These are phyloP conservation scores for Margarornis squamiger DNA, from an alignment of 2,797 vertebrate genomes.

Conservation along the genomic window DNA sequence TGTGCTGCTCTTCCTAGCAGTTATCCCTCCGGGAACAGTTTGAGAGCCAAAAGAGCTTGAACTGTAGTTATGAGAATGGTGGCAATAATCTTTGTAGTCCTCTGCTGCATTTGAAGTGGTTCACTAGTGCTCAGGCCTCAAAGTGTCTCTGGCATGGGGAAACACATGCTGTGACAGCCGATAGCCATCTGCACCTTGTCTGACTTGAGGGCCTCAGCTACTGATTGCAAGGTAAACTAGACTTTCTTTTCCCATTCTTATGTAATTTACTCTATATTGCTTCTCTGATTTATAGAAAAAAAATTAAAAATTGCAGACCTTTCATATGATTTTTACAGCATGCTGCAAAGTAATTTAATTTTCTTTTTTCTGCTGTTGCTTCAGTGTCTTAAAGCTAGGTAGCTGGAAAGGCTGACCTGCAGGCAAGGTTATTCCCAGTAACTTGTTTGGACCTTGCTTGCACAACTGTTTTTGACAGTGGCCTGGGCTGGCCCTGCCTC, in stretches of 20 bases:
- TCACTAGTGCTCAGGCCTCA: not conserved
- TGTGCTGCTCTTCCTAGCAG: not conserved
- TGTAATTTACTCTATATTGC: not conserved
- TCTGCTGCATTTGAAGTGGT: not conserved
- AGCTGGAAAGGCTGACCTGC: not conserved
- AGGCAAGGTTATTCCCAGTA: not conserved
- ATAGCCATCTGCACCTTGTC: not conserved
- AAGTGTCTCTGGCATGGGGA: accelerated
- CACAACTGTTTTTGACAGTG: not conserved
- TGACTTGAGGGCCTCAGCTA: not conserved
- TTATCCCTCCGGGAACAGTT: not conserved
- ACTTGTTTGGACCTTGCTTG: not conserved
- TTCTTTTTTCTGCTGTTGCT: not conserved
- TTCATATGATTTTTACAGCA: not conserved
- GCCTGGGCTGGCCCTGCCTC: not conserved
- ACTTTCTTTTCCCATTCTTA: not conserved
- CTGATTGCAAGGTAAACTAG: not conserved
- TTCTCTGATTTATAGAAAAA: not conserved
- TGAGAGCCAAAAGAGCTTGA: not conserved
- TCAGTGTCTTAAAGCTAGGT: not conserved
- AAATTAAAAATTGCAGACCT: not conserved
- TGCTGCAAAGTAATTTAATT: not conserved
- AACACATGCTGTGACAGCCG: not conserved
- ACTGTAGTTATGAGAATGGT: not conserved
- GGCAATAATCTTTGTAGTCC: not conserved